These are phyloP conservation scores for Agrochola macilenta DNA, from an alignment of 2,888 invertebrate species.

Conservation along the genomic window DNA sequence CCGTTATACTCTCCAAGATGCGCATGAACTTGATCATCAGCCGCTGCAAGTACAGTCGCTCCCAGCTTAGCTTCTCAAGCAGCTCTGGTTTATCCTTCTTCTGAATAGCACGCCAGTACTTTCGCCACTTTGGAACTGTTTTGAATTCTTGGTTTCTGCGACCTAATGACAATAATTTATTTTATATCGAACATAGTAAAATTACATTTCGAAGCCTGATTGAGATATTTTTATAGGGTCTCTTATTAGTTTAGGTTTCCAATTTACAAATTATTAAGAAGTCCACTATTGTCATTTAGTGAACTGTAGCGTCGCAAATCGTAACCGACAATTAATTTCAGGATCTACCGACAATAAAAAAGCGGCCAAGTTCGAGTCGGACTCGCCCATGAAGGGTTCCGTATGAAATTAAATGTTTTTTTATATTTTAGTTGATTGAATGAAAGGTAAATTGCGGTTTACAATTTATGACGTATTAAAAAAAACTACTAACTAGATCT, in stretches of 20 bases:
- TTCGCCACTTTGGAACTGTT: constrained; percentile 96
- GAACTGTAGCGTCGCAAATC: not conserved
- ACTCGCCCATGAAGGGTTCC: too few relatives aligned
- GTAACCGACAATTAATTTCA: not conserved
- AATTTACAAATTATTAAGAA: too few relatives aligned
- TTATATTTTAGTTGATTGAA: too few relatives aligned
- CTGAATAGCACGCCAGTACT: constrained; percentile 97
- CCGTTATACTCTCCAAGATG: constrained; percentile 94
- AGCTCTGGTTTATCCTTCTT: constrained; percentile 95
- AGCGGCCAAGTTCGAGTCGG: too few relatives aligned
- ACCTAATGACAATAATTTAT: constrained; percentile 81
- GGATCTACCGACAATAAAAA: too few relatives aligned
- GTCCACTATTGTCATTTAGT: not conserved
- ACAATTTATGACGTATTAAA: too few relatives aligned
- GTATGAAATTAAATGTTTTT: too few relatives aligned
- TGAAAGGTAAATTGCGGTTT: too few relatives aligned
- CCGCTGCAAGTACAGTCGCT: constrained; percentile 95
- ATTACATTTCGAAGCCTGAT: not conserved
- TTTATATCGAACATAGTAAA: not conserved
- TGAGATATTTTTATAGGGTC: too few relatives aligned
- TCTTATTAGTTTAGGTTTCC: too few relatives aligned
- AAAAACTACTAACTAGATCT: too few relatives aligned
- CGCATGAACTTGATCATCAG: constrained; percentile 97
- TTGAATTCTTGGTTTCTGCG: constrained; percentile 96
- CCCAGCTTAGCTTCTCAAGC: constrained; percentile 94